A percentile compares a stretch with the other conserved stretches of the same genome.
phyloP scores from a whole-genome alignment of 2,888 invertebrate genomes.

The Keiferia lycopersicella region DNA sequence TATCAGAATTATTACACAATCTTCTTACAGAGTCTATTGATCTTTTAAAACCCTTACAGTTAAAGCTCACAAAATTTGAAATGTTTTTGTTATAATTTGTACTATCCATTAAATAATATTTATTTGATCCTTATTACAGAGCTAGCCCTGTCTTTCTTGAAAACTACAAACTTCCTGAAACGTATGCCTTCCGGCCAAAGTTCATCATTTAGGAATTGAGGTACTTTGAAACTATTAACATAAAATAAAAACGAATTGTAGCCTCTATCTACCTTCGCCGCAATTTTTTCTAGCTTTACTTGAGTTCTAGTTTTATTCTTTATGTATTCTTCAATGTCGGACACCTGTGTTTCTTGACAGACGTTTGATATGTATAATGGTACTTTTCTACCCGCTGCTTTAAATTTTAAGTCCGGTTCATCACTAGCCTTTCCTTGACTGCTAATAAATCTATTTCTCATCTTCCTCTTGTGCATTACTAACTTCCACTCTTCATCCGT shows the following conservation, averaged over 20 bases:
- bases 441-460: background rate
- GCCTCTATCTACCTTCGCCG: background rate
- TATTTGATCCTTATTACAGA: background rate
- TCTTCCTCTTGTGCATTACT: background rate
- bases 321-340: conserved; percentile 14
- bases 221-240: background rate
- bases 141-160: conserved; percentile 3
- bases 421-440: background rate
- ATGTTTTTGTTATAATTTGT: conserved; percentile 1
- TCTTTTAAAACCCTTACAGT: conserved; percentile 27
- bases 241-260: background rate
- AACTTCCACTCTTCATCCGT: background rate
- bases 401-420: background rate
- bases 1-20: conserved; percentile 23
- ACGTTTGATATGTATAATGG: conserved; percentile 16
- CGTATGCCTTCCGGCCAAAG: conserved; percentile 30
- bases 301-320: background rate
- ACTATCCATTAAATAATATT: conserved; percentile 7
- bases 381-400: background rate
- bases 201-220: conserved; percentile 21
- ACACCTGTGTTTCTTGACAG: background rate
- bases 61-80: conserved; percentile 20
- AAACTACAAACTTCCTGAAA: conserved; percentile 28
- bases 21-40: conserved; percentile 21
- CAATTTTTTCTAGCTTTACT: background rate